phyloP scores from a whole-genome alignment of 2,797 vertebrate genomes.

The Fundulus diaphanus region DNA sequence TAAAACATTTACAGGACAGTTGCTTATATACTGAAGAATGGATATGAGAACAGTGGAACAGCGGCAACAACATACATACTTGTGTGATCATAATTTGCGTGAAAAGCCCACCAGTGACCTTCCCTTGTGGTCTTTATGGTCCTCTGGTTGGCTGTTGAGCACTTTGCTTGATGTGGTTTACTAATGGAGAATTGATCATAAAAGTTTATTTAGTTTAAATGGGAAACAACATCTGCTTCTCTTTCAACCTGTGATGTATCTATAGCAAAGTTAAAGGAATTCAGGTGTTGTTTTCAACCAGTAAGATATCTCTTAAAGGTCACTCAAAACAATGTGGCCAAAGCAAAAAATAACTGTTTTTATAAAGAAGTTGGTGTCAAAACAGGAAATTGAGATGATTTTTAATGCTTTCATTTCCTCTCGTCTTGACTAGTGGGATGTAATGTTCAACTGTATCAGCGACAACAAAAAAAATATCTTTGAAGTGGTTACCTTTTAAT shows the following conservation, averaged over 20 bases:
- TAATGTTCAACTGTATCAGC: neutral
- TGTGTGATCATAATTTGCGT: neutral
- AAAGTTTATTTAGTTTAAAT: neutral
- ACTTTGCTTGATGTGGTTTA: neutral
- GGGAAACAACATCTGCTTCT: neutral
- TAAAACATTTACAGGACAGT: neutral
- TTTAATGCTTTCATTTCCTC: neutral
- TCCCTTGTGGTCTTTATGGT: neutral
- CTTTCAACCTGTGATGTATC: neutral
- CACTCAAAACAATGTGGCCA: neutral
- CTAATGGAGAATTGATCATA: neutral
- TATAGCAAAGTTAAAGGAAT: neutral
- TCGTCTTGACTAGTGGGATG: neutral
- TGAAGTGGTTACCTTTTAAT: too few species aligned
- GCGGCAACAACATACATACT: neutral
- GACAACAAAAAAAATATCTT: too few species aligned
- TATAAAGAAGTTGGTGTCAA: neutral
- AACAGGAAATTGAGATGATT: neutral
- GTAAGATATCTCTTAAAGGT: neutral
- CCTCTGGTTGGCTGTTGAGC: neutral
- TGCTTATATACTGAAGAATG: neutral
- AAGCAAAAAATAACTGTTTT: neutral
- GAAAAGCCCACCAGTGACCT: conserved; percentile 3
- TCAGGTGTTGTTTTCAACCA: too few species aligned
- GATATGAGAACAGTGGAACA: neutral